Conservation (phyloP, 2,888 invertebrate genomes). For the Zaprionus obscuricornis region DNA sequence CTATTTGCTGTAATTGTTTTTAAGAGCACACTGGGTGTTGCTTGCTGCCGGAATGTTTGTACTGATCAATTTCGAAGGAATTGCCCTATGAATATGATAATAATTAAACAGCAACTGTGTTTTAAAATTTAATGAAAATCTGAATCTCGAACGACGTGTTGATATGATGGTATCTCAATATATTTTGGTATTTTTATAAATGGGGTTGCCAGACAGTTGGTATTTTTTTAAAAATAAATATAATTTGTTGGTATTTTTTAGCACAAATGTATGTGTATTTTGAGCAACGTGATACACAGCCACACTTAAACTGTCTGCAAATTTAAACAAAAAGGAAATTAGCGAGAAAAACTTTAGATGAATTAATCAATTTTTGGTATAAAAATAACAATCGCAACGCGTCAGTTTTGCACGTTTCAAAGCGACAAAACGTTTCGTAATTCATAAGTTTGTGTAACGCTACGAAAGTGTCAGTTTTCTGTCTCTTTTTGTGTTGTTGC, state of each 20-base stretch:
- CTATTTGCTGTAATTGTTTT: constrained; percentile 36
- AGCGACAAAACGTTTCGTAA: constrained; percentile 31
- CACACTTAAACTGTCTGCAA: constrained; percentile 60
- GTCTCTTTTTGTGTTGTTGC: constrained; percentile 31
- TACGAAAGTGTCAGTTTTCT: constrained; percentile 3
- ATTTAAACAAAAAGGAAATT: constrained; percentile 69
- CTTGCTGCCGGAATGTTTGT: constrained; percentile 66
- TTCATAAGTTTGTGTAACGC: background rate
- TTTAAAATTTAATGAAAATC: constrained; percentile 17
- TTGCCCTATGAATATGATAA: constrained; percentile 30
- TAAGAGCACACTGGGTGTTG: constrained; percentile 56
- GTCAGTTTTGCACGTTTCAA: constrained; percentile 37
- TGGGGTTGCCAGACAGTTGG: constrained; percentile 29
- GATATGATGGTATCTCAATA: constrained; percentile 10
- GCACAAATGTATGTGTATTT: background rate
- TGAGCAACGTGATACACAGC: constrained; percentile 13
- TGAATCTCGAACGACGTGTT: too few relatives aligned
- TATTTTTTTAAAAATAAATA: background rate
- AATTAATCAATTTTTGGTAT: constrained; percentile 15
- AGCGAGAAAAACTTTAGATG: constrained; percentile 31
- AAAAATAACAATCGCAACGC: constrained; percentile 33
- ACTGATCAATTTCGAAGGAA: constrained; percentile 61
- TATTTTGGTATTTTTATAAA: background rate
- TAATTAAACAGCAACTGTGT: constrained; percentile 51
- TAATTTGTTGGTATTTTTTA: constrained; percentile 1